Evolutionary conservation across 2,888 invertebrate genomes (phyloP).

Genomic region (Selenia dentaria): DNA sequence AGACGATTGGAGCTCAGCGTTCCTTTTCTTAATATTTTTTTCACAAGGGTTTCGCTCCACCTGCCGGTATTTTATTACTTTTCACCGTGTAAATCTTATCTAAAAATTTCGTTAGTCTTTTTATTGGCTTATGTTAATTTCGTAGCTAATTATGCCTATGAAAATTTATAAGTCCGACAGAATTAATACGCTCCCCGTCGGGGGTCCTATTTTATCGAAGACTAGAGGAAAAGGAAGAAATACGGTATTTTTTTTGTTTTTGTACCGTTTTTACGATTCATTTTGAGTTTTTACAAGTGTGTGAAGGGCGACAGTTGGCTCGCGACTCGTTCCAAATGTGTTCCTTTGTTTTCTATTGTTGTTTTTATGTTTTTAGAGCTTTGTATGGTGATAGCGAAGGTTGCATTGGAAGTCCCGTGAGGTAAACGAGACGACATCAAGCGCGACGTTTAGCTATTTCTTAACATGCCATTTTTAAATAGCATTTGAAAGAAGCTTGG

Average conservation of each 20-base stretch:
- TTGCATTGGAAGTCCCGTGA: slow-evolving; percentile 45
- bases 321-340: slow-evolving; percentile 66
- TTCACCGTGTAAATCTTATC: slow-evolving; percentile 71
- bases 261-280: slow-evolving; percentile 71
- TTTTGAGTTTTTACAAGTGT: slow-evolving; percentile 63
- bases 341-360: slow-evolving; percentile 70
- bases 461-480: slow-evolving; percentile 23
- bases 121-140: slow-evolving; percentile 83
- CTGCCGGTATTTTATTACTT: slow-evolving; percentile 71
- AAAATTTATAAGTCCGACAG: slow-evolving; percentile 77
- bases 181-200: slow-evolving; percentile 69
- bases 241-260: slow-evolving; percentile 30
- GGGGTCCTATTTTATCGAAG: slow-evolving; percentile 70
- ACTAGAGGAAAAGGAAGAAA: slow-evolving; percentile 36
- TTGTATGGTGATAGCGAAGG: slow-evolving; percentile 69
- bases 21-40: slow-evolving; percentile 41
- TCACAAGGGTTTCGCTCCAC: slow-evolving; percentile 46
- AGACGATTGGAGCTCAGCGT: slow-evolving; percentile 46
- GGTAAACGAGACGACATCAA: slow-evolving; percentile 38
- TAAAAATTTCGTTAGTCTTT: slow-evolving; percentile 81
- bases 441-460: slow-evolving; percentile 29
- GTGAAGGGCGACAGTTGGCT: slow-evolving; percentile 73
- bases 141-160: slow-evolving; percentile 82
- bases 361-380: slow-evolving; percentile 48
- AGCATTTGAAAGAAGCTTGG: background rate